Conservation (phyloP, 2,113 vertebrate species). For the Ardeotis arabs region DNA sequence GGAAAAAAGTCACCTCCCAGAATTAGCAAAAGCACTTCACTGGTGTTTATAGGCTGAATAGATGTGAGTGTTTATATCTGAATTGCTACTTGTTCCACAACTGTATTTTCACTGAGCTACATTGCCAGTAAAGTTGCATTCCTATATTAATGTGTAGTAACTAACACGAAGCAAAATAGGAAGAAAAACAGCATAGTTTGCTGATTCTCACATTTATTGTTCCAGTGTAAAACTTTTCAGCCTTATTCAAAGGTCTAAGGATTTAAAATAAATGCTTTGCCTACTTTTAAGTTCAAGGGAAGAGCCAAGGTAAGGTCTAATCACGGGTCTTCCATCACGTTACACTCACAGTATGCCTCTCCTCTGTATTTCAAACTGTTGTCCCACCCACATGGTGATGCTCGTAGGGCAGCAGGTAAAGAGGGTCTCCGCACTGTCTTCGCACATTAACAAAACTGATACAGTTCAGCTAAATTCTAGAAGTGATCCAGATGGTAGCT, state of each 20-base stretch:
- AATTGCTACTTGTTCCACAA: not conserved
- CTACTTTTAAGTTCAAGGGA: not conserved
- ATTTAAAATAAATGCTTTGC: not conserved
- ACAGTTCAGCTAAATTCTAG: not conserved
- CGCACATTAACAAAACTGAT: not conserved
- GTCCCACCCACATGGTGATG: not conserved
- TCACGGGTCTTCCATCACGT: not conserved
- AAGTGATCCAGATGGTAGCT: not conserved
- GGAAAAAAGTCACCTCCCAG: not conserved
- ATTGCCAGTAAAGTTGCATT: not conserved
- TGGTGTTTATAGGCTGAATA: not conserved
- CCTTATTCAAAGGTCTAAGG: not conserved
- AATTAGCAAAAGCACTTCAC: not conserved
- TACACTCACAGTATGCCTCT: not conserved
- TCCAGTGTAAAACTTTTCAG: not conserved
- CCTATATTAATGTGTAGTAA: not conserved
- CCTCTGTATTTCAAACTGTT: not conserved
- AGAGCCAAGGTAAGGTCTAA: not conserved
- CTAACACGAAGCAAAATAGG: not conserved
- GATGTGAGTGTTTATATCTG: not conserved
- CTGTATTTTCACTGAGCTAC: not conserved
- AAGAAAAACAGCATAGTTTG: not conserved
- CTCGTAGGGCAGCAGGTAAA: not conserved
- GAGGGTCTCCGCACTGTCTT: rapidly evolving
- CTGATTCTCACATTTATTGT: not conserved